Base-by-base conservation (phyloP, 2,797 vertebrate genomes). In the Bothrops alternatus region DNA sequence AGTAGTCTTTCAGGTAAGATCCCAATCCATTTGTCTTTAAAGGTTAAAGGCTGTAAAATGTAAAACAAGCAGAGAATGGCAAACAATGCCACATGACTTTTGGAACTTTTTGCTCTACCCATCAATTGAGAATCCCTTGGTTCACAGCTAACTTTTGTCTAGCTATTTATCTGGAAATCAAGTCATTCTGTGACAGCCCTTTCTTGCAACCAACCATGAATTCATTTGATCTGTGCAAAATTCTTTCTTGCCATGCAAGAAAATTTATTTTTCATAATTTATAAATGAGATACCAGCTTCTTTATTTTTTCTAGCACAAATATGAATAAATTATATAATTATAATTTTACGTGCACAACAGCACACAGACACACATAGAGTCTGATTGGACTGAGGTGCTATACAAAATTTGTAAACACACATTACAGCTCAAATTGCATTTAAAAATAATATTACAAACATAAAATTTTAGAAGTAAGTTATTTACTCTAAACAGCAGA, bases 211-310 rank as follows among this genome's bases (percentile, higher is more conserved):
- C 56, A 89, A 37, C 57, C 28, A 42, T 63, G 37, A 82, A 47
- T 69, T 90, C 60, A 90, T 92, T 92, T 90, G 50, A 61, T 61
- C 26, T n/a, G 86, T 58, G 37, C 37, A 87, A 61, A 85, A 91
- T 88, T 92, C 57, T 89, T 89, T 86, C 58, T 92, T 65, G 78
- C 32, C 63, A 60, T 20, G 60, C 50, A 86, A 86, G 32, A 92
- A 28, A 16, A 16, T 32, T 6, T 90, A 42, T 90, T 92, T 90
- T 69, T 69, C 65, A 69, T 32, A 69, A 69, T 69, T 69, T 55
- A 13, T 86, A 86, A 47, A 92, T 61, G 53, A 42, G 25, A 65
- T 56, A 86, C 50, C 6, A 86, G 50, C 50, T 86, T 90, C 58
- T 92, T 92, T 65, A 90, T 82, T 90, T 57, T 53, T 89, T 28